These are phyloP conservation scores for Himalopsyche anomala DNA, from an alignment of 2,888 invertebrate species.

Conservation along the genomic window DNA sequence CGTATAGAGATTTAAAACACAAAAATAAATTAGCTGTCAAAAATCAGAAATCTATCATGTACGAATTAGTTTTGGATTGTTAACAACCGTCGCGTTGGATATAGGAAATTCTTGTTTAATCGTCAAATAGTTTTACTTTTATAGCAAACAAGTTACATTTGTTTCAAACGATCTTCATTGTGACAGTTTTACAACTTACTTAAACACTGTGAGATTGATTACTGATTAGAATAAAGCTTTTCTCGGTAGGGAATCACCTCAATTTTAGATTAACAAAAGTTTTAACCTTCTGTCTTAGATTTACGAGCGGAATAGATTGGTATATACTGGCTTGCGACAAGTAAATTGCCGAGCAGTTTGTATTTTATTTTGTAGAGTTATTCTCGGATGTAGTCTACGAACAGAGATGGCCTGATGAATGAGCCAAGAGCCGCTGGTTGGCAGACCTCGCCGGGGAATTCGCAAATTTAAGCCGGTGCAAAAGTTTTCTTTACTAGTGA, in stretches of 20 bases:
- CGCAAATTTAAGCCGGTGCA: conserved; percentile 56
- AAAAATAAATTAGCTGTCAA: too few species aligned
- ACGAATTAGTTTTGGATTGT: too few species aligned
- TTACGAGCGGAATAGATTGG: conserved; percentile 13
- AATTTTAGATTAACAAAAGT: conserved; percentile 22
- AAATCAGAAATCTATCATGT: too few species aligned
- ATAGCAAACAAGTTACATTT: background rate
- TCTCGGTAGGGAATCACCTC: background rate
- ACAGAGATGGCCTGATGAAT: conserved; percentile 59
- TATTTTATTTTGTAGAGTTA: conserved; percentile 54
- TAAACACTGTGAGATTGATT: background rate
- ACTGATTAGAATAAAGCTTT: background rate
- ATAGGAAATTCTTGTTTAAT: too few species aligned
- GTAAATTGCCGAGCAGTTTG: conserved; percentile 27
- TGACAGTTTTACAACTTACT: background rate
- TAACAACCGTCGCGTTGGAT: too few species aligned
- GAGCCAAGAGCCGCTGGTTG: conserved; percentile 47
- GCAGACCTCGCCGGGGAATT: conserved; percentile 57
- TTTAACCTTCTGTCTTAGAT: conserved; percentile 19
- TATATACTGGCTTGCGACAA: background rate
- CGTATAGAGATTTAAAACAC: too few species aligned
- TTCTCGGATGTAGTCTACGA: conserved; percentile 44
- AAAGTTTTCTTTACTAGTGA: conserved; percentile 47
- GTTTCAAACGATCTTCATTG: background rate
- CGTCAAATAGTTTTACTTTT: too few species aligned